A percentile compares a stretch with the other conserved stretches of the same genome.
These are phyloP conservation scores for Choreutis nemorana DNA, from an alignment of 2,888 invertebrate species.

Conservation along the genomic window DNA sequence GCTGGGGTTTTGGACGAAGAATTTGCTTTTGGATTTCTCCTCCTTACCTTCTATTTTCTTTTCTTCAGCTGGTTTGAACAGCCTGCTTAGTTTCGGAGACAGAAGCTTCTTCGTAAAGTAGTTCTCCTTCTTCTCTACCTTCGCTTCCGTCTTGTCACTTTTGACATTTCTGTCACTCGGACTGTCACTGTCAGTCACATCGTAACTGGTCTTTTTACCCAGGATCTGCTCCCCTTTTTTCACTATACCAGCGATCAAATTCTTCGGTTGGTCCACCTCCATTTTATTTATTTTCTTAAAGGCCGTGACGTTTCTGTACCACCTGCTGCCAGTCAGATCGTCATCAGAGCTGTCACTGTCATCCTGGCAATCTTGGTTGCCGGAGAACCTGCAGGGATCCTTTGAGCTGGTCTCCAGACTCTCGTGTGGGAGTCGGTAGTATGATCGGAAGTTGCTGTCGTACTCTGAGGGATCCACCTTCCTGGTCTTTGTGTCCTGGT, in stretches of 20 bases:
- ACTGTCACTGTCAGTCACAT: constrained; percentile 33
- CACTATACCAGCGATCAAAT: constrained; percentile 12
- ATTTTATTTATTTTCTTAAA: constrained; percentile 20
- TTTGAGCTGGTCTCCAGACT: constrained; percentile 37
- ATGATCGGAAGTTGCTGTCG: no score
- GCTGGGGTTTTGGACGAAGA: constrained; percentile 44
- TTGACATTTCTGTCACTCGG: no score
- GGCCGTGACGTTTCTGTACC: constrained; percentile 22
- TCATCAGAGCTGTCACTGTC: constrained; percentile 22
- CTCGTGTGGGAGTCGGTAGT: no score
- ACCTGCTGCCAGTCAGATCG: constrained; percentile 19
- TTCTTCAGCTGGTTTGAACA: constrained; percentile 40
- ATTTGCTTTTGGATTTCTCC: constrained; percentile 47
- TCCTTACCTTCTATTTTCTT: constrained; percentile 23
- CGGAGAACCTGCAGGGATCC: constrained; percentile 33
- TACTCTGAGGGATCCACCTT: constrained; percentile 13
- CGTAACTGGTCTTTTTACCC: constrained; percentile 33
- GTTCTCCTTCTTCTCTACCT: constrained; percentile 25
- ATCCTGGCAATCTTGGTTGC: constrained; percentile 25
- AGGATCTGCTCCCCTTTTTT: constrained; percentile 11
- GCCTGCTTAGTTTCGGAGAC: constrained; percentile 48
- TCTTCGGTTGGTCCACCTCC: constrained; percentile 26
- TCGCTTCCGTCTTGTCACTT: constrained; percentile 18
- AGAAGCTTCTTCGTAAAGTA: constrained; percentile 48
- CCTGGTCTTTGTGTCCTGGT: constrained; percentile 9